Evolutionary conservation across 1,140 invertebrate genomes (phyloP).

Genomic region (Tribolium madens): DNA sequence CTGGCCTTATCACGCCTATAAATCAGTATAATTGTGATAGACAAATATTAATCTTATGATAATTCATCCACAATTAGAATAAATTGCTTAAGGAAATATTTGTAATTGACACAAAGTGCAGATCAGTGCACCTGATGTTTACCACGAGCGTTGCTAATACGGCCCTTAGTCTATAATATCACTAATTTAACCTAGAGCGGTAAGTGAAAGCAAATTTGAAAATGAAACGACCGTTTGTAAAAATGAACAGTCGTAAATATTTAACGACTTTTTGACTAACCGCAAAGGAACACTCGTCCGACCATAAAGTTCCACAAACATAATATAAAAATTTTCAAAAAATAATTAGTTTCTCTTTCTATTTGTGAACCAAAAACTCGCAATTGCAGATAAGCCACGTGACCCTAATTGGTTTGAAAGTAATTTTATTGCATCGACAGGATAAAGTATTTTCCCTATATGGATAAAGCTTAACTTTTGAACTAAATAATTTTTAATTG

Average conservation of each 20-base stretch:
- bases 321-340: neutral
- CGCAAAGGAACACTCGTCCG: neutral
- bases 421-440: conserved; percentile 7
- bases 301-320: neutral
- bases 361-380: neutral
- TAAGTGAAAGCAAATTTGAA: no score
- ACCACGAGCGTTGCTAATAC: neutral
- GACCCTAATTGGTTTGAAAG: conserved; percentile 5
- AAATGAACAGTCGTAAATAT: neutral
- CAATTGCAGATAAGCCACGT: neutral
- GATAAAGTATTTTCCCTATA: neutral
- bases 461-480: neutral
- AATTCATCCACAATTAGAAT: neutral
- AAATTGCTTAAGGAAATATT: neutral
- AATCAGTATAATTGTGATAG: neutral
- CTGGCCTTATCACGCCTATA: neutral
- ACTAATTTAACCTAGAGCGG: neutral
- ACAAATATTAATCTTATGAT: neutral
- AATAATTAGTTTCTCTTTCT: neutral
- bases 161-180: neutral
- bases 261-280: conserved; percentile 1
- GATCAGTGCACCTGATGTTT: neutral
- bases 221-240: no score
- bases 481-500: neutral
- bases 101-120: neutral